These are phyloP conservation scores for Crotalus tigris DNA, from an alignment of 2,113 vertebrate species.

Conservation along the genomic window DNA sequence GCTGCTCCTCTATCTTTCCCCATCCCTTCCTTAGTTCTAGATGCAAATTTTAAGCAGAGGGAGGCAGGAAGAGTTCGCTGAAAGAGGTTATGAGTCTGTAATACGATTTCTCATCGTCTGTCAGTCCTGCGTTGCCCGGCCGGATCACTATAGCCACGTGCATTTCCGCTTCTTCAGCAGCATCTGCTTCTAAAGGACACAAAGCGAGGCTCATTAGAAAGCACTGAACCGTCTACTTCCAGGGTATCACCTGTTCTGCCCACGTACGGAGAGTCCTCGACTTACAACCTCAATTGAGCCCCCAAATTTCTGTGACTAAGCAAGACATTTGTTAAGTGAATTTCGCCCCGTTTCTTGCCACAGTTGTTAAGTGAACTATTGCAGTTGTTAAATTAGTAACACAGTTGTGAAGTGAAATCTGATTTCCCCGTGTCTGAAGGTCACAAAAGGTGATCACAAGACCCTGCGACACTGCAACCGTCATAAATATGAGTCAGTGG, in stretches of 20 bases:
- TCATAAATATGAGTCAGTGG: no score
- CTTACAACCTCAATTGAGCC: no score
- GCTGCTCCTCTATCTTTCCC: neutral
- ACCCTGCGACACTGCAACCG: no score
- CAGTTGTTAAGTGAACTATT: no score
- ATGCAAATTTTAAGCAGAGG: constrained; percentile 64
- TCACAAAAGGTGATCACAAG: no score
- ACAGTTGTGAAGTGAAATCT: no score
- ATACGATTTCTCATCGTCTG: constrained; percentile 83
- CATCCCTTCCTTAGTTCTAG: neutral
- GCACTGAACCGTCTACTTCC: neutral
- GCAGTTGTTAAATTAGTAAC: no score
- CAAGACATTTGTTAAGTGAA: no score
- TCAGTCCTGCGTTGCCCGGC: constrained; percentile 91
- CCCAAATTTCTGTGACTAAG: no score
- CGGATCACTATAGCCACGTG: constrained; percentile 87
- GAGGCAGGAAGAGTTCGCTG: constrained; percentile 77
- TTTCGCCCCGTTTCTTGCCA: no score
- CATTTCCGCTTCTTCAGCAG: constrained; percentile 83
- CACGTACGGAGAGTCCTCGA: neutral
- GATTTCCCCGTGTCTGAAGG: no score
- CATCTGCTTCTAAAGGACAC: constrained; percentile 82
- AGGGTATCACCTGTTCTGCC: neutral
- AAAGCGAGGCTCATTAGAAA: neutral
- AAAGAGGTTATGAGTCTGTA: constrained; percentile 88